Evolutionary conservation across 2,888 invertebrate genomes (phyloP).

Genomic region (Rhingia rostrata): DNA sequence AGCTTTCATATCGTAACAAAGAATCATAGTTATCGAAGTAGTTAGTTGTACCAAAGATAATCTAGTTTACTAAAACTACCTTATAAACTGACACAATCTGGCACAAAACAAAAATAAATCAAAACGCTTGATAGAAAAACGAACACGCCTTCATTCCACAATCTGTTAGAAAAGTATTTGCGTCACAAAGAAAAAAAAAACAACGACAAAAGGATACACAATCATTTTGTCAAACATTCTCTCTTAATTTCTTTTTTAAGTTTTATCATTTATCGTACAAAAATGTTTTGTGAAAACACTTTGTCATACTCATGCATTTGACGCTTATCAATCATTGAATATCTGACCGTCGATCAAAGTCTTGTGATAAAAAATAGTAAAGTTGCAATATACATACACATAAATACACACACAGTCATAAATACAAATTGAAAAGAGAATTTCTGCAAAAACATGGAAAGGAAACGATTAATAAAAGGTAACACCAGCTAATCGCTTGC

Average conservation of each 20-base stretch:
- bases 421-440: neutral
- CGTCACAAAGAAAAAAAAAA: neutral
- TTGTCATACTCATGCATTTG: slow-evolving; percentile 18
- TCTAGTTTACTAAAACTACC: slow-evolving; percentile 15
- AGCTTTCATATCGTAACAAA: neutral
- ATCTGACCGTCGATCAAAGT: slow-evolving; percentile 45
- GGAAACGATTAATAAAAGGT: neutral
- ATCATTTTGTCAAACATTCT: too few relatives aligned
- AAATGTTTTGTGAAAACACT: neutral
- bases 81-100: neutral
- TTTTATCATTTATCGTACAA: neutral
- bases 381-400: slow-evolving; percentile 5
- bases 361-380: slow-evolving; percentile 20
- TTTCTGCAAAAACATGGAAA: slow-evolving; percentile 2
- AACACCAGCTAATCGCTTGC: neutral
- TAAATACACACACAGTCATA: neutral
- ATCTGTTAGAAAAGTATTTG: neutral
- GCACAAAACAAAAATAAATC: neutral
- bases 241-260: too few relatives aligned
- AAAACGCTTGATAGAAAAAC: neutral
- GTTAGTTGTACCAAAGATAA: slow-evolving; percentile 8
- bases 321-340: slow-evolving; percentile 19
- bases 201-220: neutral
- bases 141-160: neutral
- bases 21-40: neutral